Base-by-base conservation (phyloP, 2,797 vertebrate species). In the Oophaga sylvatica region DNA sequence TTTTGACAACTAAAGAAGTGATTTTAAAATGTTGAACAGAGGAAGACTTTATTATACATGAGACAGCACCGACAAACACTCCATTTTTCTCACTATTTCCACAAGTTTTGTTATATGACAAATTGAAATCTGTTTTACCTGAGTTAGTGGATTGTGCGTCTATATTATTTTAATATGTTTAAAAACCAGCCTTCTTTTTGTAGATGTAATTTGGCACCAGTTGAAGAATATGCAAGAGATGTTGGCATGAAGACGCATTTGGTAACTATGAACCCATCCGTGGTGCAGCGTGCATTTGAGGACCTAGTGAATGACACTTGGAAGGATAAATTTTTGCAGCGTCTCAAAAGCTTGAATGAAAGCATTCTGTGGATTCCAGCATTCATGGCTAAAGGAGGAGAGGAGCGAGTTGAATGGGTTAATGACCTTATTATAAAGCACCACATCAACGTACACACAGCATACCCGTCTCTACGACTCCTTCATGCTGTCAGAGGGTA, bases 201-300 rank as follows among this genome's bases (percentile, higher is more conserved):
- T 87, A 99, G 98, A 93, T 99, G 98, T 92, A 99, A 99, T 90
- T 93, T 99, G 92, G 98, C 98, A n/a, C 98, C 98, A 0, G 97
- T 99, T 90, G 96, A 98, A 91, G 96, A 98, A 63, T 99, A 95
- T 86, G 94, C 94, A 0, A 92, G 59, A 87, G 98, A 99, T 0
- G 98, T 99, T 87, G 98, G 98, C 1, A 89, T 91, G 88, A 96
- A 96, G 91, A 98, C 97, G 0, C 96, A 96, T 92, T 92, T 99
- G 93, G 97, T 99, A 92, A 99, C 98, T 2, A 99, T 99, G 98
- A 99, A 99, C 92, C 98, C 98, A 0, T 99, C 98, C 0, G 98
- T 99, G 93, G 97, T 99, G 90, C 97, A 99, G 89, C 95, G 98
- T 5, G 97, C 97, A 90, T 99, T 99, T 19, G 97, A 97, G 93